Evolutionary conservation across 2,797 vertebrate genomes (phyloP).

Genomic region (Urophycis tenuis): DNA sequence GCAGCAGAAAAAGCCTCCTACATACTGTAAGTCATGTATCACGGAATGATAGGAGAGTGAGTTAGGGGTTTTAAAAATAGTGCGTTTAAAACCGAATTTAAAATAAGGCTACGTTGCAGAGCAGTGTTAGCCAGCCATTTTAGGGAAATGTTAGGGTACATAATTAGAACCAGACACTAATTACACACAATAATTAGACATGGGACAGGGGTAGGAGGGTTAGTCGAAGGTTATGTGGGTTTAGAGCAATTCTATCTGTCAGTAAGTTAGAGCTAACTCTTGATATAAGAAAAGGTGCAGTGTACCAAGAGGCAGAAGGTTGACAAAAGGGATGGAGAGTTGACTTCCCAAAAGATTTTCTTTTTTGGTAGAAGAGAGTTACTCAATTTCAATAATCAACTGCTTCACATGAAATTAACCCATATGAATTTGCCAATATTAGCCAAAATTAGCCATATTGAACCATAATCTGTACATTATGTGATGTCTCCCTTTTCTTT

Average conservation of each 20-base stretch:
- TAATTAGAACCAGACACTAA: conserved; percentile 66
- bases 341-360: neutral
- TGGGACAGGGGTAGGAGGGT: conserved; percentile 67
- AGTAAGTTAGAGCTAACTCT: neutral
- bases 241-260: conserved; percentile 38
- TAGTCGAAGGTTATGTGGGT: conserved; percentile 80
- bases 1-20: conserved; percentile 25
- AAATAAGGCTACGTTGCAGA: conserved; percentile 29
- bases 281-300: conserved; percentile 72
- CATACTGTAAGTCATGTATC: conserved; percentile 23
- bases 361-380: neutral
- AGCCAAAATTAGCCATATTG: neutral
- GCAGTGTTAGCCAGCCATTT: conserved; percentile 51
- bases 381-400: neutral
- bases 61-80: conserved; percentile 22
- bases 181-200: conserved; percentile 71
- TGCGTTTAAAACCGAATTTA: neutral
- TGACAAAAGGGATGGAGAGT: conserved; percentile 46
- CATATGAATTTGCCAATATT: neutral
- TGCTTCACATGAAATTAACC: neutral
- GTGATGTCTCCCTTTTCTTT: conserved; percentile 58
- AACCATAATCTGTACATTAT: conserved; percentile 9
- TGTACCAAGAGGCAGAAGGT: conserved; percentile 58
- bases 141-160: conserved; percentile 43
- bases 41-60: conserved; percentile 46